Base-by-base conservation (phyloP, 1,140 invertebrate genomes). In the Meteorus sp. region DNA sequence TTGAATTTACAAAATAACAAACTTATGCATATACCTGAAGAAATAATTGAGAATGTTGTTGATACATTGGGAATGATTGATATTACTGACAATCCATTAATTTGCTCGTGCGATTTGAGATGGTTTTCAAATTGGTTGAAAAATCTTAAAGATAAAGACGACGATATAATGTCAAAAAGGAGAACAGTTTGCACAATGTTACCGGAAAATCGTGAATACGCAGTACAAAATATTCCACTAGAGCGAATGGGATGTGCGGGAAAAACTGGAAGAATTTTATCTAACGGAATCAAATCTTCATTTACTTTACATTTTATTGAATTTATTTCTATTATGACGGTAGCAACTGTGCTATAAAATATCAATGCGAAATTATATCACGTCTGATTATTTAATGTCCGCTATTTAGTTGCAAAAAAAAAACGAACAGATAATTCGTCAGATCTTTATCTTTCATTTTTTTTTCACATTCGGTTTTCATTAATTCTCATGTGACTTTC, bases 1-100 rank as follows among this genome's bases (percentile, higher is more conserved):
- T 74, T 96, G 3, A 94, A 89, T 72, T 78, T 96, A 27, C 89
- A 93, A 69, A 93, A 94, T 72, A 95, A 95, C 76, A 92, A 92
- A 70, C 72, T 96, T 45, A 83, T 82, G 31, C 86, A 89, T 61
- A 88, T 95, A 54, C 84, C 88, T 0, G 90, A 93, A 69, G 92
- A 95, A 66, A 88, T 93, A n/a, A 93, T 92, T 81, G 91, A 93
- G 68, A 88, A 89, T 6, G 87, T 95, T 57, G 82, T 94, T 37
- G 92, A 95, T 70, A 94, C 91, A 0, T 78, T 95, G 1, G 82
- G 88, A 62, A 86, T 91, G 47, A 85, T 94, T 51, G 93, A 95
- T 73, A 87, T 94, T 60, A 92, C 91, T 81, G 93, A 93, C 80
- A 96, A 96, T 77, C 92, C 92, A 1, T 75, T 96, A 61, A 81